A percentile compares a stretch with the other conserved stretches of the same genome.
phyloP scores from a whole-genome alignment of 2,113 vertebrate genomes.

The Platichthys stellatus region DNA sequence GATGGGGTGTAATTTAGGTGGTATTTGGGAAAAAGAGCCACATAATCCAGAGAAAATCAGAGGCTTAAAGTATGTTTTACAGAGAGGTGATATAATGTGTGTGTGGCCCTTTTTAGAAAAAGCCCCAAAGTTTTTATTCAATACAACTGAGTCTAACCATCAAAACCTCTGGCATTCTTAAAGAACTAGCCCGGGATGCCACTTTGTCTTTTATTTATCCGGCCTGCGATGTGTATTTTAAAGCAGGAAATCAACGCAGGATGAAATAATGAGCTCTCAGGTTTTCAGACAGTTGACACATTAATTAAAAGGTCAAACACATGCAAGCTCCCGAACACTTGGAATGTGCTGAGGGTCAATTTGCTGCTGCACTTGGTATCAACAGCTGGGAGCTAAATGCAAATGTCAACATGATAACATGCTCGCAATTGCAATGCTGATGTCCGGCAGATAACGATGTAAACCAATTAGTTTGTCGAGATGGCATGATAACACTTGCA shows the following conservation, averaged over 20 bases:
- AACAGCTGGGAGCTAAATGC: neutral
- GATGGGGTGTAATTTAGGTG: slow-evolving; percentile 26
- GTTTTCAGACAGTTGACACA: neutral
- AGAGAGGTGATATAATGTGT: neutral
- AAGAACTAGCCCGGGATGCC: neutral
- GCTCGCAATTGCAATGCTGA: neutral
- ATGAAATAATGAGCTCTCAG: slow-evolving; percentile 6
- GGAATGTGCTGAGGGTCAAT: neutral
- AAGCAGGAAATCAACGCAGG: neutral
- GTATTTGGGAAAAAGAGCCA: slow-evolving; percentile 38
- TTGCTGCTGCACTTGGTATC: neutral
- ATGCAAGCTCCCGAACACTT: slow-evolving; percentile 4
- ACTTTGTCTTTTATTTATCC: neutral
- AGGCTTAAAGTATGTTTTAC: neutral
- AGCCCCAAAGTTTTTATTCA: neutral
- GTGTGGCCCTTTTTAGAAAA: neutral
- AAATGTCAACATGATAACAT: neutral
- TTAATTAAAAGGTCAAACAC: neutral
- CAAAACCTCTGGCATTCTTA: neutral
- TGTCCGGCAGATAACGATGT: neutral
- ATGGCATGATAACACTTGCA: no score
- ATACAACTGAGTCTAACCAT: neutral
- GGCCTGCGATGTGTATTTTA: neutral
- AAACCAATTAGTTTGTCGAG: no score
- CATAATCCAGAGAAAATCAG: slow-evolving; percentile 7